These are phyloP conservation scores for Stercorarius parasiticus DNA, from an alignment of 2,113 vertebrate genomes.

Conservation along the genomic window DNA sequence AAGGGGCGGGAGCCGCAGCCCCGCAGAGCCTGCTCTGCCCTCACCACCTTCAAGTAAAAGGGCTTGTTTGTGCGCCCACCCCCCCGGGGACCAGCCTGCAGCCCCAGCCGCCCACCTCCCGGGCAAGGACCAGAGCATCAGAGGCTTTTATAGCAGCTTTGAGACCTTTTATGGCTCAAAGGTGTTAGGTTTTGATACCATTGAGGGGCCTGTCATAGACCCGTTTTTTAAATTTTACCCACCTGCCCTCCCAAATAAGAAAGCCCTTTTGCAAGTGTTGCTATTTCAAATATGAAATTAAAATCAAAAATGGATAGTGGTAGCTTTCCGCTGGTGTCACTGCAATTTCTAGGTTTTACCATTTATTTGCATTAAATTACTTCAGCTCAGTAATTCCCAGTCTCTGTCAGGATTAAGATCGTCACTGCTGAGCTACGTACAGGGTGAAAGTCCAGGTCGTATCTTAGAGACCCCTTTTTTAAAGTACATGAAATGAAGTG, in stretches of 20 bases:
- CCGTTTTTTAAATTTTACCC: not conserved
- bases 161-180: not conserved
- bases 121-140: not conserved
- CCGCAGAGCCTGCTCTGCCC: no score
- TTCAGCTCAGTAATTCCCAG: not conserved
- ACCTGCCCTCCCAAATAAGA: not conserved
- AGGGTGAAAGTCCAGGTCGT: not conserved
- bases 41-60: not conserved
- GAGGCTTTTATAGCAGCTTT: not conserved
- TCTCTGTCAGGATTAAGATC: not conserved
- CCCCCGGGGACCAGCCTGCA: not conserved
- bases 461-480: not conserved
- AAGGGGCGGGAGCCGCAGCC: not conserved
- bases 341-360: not conserved
- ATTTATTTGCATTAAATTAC: not conserved
- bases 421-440: not conserved
- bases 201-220: not conserved
- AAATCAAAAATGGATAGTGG: not conserved
- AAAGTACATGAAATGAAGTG: not conserved
- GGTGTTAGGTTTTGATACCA: not conserved
- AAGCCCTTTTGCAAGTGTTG: not conserved
- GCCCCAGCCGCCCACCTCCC: not conserved
- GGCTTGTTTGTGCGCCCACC: accelerated
- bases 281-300: not conserved
- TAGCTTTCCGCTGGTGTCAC: not conserved